Percentiles rank a stretch among this genome's conserved stretches.
phyloP scores from a whole-genome alignment of 2,888 invertebrate genomes.

The Sthenelais limicola region DNA sequence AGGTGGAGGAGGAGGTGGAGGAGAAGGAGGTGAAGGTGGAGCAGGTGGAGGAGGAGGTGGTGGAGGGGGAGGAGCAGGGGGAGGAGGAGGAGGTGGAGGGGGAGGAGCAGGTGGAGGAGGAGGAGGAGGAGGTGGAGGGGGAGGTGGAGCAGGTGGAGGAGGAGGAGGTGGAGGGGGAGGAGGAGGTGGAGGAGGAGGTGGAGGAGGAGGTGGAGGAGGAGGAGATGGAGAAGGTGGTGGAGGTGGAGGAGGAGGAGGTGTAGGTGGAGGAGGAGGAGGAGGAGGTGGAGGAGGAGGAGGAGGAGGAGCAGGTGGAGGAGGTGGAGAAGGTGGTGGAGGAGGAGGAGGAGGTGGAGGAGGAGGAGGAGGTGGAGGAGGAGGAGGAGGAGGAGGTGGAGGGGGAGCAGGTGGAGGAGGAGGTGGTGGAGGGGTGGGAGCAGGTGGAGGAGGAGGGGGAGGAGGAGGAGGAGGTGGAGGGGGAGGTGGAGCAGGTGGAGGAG shows the following conservation, averaged over 20 bases:
- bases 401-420: too few relatives aligned
- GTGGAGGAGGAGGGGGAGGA: not conserved
- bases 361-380: too few relatives aligned
- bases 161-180: not conserved
- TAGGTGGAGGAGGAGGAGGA: conserved; percentile 22
- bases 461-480: not conserved
- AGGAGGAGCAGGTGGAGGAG: too few relatives aligned
- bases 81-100: too few relatives aligned
- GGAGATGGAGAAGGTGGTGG: conserved; percentile 36
- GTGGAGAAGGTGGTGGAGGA: too few relatives aligned
- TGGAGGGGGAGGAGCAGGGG: too few relatives aligned
- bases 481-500: not conserved
- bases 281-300: conserved; percentile 24
- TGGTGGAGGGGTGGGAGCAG: too few relatives aligned
- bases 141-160: conserved; percentile 71
- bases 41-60: too few relatives aligned
- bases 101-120: conserved; percentile 55
- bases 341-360: not conserved
- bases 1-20: too few relatives aligned
- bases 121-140: conserved; percentile 65
- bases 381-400: too few relatives aligned
- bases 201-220: conserved; percentile 5
- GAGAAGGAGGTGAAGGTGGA: too few relatives aligned
- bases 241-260: too few relatives aligned
- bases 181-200: not conserved